Conservation (phyloP, 2,113 vertebrate genomes). For the Toxotes jaculatrix region DNA sequence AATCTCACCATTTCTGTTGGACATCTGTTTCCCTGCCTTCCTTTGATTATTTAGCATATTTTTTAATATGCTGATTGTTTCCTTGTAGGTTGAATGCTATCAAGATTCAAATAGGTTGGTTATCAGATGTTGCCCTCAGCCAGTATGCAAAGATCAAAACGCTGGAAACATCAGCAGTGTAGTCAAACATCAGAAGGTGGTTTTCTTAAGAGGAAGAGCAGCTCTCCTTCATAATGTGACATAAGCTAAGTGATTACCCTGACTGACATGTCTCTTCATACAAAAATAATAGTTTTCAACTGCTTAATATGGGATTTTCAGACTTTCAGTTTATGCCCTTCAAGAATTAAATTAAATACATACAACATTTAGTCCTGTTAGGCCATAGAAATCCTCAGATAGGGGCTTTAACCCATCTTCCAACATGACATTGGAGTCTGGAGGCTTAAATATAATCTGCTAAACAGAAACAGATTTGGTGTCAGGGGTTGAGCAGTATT, state of each 20-base stretch:
- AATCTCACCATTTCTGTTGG: slow-evolving; percentile 7
- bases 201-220: slow-evolving; percentile 38
- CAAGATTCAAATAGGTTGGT: neutral
- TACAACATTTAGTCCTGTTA: slow-evolving; percentile 22
- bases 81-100: neutral
- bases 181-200: slow-evolving; percentile 8
- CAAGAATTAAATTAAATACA: slow-evolving; percentile 58
- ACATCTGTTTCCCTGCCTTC: slow-evolving; percentile 37
- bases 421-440: slow-evolving; percentile 50
- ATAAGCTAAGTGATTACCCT: slow-evolving; percentile 48
- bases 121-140: neutral
- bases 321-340: slow-evolving; percentile 44
- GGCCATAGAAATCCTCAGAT: slow-evolving; percentile 29
- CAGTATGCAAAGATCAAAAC: neutral
- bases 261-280: slow-evolving; percentile 29
- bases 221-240: slow-evolving; percentile 37
- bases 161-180: neutral
- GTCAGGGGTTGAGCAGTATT: slow-evolving; percentile 48
- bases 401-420: slow-evolving; percentile 46
- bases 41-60: slow-evolving; percentile 11
- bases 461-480: slow-evolving; percentile 70
- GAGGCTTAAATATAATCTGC: slow-evolving; percentile 57
- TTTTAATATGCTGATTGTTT: slow-evolving; percentile 2
- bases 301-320: slow-evolving; percentile 51
- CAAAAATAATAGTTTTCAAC: slow-evolving; percentile 49